A percentile compares a stretch with the other conserved stretches of the same genome.
These are phyloP conservation scores for Xanthia togata DNA, from an alignment of 2,888 invertebrate species.

Conservation along the genomic window DNA sequence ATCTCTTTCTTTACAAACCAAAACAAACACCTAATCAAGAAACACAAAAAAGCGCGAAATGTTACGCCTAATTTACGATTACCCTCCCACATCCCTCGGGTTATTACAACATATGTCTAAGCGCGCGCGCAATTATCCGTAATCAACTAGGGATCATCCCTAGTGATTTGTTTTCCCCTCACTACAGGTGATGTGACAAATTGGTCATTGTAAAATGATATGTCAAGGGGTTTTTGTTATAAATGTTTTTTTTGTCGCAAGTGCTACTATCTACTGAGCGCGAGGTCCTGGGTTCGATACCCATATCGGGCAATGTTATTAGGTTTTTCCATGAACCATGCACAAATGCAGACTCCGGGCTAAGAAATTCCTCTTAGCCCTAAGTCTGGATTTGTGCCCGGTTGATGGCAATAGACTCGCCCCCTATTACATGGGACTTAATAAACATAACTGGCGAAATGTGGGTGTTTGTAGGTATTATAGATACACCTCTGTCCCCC, in stretches of 20 bases:
- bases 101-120: conserved; percentile 66
- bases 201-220: conserved; percentile 36
- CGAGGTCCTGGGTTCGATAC: no score
- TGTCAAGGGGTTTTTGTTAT: not conserved
- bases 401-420: no score
- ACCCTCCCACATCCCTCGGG: conserved; percentile 25
- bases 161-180: conserved; percentile 44
- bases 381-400: no score
- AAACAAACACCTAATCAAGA: not conserved
- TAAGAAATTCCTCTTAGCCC: no score
- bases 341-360: no score
- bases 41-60: conserved; percentile 33
- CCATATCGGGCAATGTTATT: no score
- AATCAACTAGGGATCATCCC: conserved; percentile 62
- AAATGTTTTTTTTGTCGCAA: not conserved
- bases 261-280: no score
- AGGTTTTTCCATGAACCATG: no score
- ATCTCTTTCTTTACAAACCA: not conserved
- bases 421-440: no score
- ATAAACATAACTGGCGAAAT: no score
- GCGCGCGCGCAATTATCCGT: conserved; percentile 56
- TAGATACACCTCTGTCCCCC: no score
- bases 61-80: conserved; percentile 67
- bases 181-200: conserved; percentile 60
- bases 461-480: no score